phyloP scores from a whole-genome alignment of 2,888 invertebrate species.

The Caenorhabditis sp. region DNA sequence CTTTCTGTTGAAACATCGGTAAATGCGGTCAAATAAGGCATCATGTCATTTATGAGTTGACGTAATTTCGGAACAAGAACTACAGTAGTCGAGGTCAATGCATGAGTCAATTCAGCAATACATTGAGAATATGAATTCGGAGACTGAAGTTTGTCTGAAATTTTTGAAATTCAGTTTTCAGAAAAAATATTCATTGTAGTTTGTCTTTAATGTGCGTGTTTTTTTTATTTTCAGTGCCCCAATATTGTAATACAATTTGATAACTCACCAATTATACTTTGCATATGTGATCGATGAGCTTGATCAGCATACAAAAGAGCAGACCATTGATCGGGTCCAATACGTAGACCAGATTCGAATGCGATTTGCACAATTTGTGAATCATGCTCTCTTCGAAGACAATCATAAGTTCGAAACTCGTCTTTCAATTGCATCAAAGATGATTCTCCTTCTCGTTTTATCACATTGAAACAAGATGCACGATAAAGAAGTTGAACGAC shows the following conservation, averaged over 20 bases:
- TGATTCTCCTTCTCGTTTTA: slow-evolving; percentile 85
- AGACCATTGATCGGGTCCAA: slow-evolving; percentile 98
- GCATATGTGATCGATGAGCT: slow-evolving; percentile 96
- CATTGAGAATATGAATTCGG: slow-evolving; percentile 39
- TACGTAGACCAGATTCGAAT: slow-evolving; percentile 91
- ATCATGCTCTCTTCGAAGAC: slow-evolving; percentile 91
- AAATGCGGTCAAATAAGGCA: slow-evolving; percentile 33
- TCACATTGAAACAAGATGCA: slow-evolving; percentile 95
- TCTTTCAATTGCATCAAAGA: slow-evolving; percentile 86
- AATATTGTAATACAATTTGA: not conserved
- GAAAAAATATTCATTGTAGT: not conserved
- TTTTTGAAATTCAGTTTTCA: not conserved
- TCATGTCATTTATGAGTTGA: slow-evolving; percentile 14
- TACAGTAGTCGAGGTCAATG: not conserved
- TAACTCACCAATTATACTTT: slow-evolving; percentile 76
- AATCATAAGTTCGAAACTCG: slow-evolving; percentile 80
- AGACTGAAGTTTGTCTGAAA: slow-evolving; percentile 51
- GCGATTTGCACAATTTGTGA: slow-evolving; percentile 95
- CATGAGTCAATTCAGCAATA: slow-evolving; percentile 29
- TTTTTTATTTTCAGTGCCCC: not conserved
- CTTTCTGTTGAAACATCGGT: not conserved
- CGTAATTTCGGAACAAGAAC: slow-evolving; percentile 5
- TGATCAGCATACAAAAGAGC: slow-evolving; percentile 93
- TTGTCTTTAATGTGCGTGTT: not conserved
- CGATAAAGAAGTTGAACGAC: slow-evolving; percentile 96